Percentiles rank a stretch among this genome's conserved stretches.
Evolutionary conservation across 2,888 invertebrate species (phyloP).

Genomic region (Rhamphomyia laevipes): DNA sequence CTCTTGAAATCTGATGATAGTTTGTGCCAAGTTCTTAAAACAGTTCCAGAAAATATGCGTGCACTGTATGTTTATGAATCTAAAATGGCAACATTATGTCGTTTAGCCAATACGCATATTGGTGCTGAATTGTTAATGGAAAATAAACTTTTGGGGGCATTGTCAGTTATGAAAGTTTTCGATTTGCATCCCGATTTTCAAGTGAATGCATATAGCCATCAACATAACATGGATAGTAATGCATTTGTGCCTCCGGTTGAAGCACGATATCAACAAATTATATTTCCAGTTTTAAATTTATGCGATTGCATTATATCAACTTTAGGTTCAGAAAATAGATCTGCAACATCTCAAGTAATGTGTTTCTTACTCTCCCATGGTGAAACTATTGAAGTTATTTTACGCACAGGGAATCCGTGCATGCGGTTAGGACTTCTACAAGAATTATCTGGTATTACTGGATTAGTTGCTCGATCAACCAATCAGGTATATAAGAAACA

Average conservation of each 20-base stretch:
- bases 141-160: constrained; percentile 45
- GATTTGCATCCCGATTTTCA: constrained; percentile 60
- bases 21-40: constrained; percentile 49
- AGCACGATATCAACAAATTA: constrained; percentile 67
- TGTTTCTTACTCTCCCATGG: constrained; percentile 69
- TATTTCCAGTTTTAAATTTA: constrained; percentile 68
- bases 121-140: constrained; percentile 55
- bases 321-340: constrained; percentile 71
- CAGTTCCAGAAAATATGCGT: constrained; percentile 54
- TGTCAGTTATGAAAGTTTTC: constrained; percentile 58
- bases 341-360: constrained; percentile 68
- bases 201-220: constrained; percentile 21
- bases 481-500: constrained; percentile 40
- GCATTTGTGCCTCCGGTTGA: constrained; percentile 51
- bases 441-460: constrained; percentile 67
- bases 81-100: constrained; percentile 66
- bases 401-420: constrained; percentile 56
- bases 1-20: constrained; percentile 62
- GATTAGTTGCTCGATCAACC: constrained; percentile 58
- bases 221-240: constrained; percentile 20
- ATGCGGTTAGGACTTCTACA: constrained; percentile 54
- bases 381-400: constrained; percentile 66
- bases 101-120: constrained; percentile 52
- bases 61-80: constrained; percentile 79
- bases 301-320: constrained; percentile 74